These are phyloP conservation scores for Drosophila lacteicornis DNA, from an alignment of 1,140 invertebrate species.

Conservation along the genomic window DNA sequence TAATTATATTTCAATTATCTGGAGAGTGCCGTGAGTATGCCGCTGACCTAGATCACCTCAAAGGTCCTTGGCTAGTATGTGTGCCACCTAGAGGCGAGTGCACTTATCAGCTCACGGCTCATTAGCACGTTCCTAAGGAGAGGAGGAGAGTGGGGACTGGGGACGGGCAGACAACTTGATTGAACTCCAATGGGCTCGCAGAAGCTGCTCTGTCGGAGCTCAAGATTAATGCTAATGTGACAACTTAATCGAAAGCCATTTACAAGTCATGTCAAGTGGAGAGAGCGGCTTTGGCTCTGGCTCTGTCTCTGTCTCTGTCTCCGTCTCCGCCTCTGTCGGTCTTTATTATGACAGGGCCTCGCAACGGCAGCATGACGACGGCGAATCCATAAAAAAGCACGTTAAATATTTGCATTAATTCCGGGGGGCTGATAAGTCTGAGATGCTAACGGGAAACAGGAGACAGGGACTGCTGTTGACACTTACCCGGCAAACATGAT, in stretches of 20 bases:
- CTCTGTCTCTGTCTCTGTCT: constrained; percentile 1
- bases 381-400: constrained; percentile 78
- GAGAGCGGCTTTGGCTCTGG: constrained; percentile 14
- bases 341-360: constrained; percentile 57
- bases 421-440: constrained; percentile 59
- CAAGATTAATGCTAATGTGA: constrained; percentile 82
- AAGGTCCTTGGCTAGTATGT: constrained; percentile 14
- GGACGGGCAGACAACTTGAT: constrained; percentile 66
- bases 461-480: constrained; percentile 52
- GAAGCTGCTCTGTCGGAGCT: constrained; percentile 42
- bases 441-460: constrained; percentile 37
- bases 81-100: constrained; percentile 17
- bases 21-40: neutral
- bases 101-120: constrained; percentile 65
- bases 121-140: constrained; percentile 58
- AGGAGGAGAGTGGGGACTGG: neutral
- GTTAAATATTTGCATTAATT: constrained; percentile 83
- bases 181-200: constrained; percentile 65
- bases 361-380: constrained; percentile 60
- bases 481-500: constrained; percentile 80
- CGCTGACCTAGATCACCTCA: constrained; percentile 47
- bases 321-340: neutral
- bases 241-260: constrained; percentile 84
- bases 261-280: constrained; percentile 81
- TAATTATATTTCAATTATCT: constrained; percentile 76